These are phyloP conservation scores for Lota lota DNA, from an alignment of 2,113 vertebrate species.

Conservation along the genomic window DNA sequence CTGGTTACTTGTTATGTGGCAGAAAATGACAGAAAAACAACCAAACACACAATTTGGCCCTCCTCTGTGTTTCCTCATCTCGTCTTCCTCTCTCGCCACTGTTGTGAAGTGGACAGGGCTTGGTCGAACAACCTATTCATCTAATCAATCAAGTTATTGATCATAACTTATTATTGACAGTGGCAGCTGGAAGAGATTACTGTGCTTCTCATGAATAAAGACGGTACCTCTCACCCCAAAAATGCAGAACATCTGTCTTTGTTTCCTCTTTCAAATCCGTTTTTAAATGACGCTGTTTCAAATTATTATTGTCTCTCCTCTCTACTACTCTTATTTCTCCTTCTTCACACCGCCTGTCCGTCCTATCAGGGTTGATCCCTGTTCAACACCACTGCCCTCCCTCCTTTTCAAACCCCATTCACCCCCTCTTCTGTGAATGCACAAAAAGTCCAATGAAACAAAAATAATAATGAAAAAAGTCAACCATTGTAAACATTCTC, in stretches of 20 bases:
- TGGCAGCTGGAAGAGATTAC: conserved; percentile 14
- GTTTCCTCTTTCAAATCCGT: neutral
- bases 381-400: neutral
- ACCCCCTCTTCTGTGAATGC: neutral
- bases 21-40: too few species aligned
- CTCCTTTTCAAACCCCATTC: neutral
- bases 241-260: neutral
- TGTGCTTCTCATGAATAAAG: conserved; percentile 18
- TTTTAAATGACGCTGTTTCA: too few species aligned
- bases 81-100: conserved; percentile 10
- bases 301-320: too few species aligned
- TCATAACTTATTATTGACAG: conserved; percentile 24
- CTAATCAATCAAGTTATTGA: conserved; percentile 37
- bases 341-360: neutral
- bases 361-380: neutral
- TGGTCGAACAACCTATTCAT: conserved; percentile 7
- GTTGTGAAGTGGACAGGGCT: neutral
- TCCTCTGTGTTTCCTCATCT: conserved; percentile 15
- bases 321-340: neutral
- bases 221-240: neutral
- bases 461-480: neutral
- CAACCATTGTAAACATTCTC: neutral
- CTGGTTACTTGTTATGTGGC: too few species aligned
- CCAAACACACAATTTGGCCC: neutral
- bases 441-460: neutral